Percentiles rank a stretch among this genome's conserved stretches.
Evolutionary conservation across 2,888 invertebrate species (phyloP).

Genomic region (Netelia melanura): DNA sequence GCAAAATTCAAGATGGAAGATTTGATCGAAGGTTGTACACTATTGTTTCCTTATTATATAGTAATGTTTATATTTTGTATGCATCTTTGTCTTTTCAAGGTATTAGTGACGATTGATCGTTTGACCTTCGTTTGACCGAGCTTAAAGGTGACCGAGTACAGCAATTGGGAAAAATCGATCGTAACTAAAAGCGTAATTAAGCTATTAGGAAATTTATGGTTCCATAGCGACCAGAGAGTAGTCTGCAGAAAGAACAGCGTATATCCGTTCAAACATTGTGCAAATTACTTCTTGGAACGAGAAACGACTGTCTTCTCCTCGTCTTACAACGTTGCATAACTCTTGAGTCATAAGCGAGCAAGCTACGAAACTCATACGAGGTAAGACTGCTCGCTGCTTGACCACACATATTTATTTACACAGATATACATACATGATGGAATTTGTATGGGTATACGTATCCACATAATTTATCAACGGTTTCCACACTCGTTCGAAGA

Average conservation of each 20-base stretch:
- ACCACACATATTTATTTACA: background rate
- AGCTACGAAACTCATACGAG: slow-evolving; percentile 49
- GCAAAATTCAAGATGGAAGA: background rate
- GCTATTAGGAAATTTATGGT: slow-evolving; percentile 20
- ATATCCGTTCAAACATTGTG: slow-evolving; percentile 23
- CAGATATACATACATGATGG: slow-evolving; percentile 3
- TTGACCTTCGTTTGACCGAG: background rate
- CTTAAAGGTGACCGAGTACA: background rate
- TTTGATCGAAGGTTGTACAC: no score
- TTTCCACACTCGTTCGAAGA: slow-evolving; percentile 32
- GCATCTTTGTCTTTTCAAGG: background rate
- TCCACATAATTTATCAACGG: background rate
- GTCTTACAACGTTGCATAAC: slow-evolving; percentile 41
- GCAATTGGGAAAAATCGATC: slow-evolving; percentile 2
- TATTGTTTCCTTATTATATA: no score
- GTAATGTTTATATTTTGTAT: no score
- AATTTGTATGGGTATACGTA: background rate
- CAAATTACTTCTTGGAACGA: slow-evolving; percentile 58
- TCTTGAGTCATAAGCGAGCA: slow-evolving; percentile 49
- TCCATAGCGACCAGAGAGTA: background rate
- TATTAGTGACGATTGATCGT: background rate
- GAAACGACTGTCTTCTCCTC: slow-evolving; percentile 24
- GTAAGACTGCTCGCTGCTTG: slow-evolving; percentile 13
- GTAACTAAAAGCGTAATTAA: slow-evolving; percentile 3
- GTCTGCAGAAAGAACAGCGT: background rate